These are phyloP conservation scores for Agrotis clavis DNA, from an alignment of 2,888 invertebrate species.

Conservation along the genomic window DNA sequence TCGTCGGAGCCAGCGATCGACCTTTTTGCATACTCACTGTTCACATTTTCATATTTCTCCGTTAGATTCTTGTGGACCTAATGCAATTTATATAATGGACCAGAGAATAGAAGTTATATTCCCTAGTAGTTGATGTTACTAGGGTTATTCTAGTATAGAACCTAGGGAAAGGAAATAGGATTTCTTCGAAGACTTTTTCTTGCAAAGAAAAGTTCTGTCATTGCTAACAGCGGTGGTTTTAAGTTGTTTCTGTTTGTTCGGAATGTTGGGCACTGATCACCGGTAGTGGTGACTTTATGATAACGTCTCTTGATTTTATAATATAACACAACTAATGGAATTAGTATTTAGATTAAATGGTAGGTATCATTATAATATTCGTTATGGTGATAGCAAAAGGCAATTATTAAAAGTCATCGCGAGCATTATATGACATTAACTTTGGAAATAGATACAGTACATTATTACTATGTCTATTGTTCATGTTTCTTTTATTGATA, in stretches of 20 bases:
- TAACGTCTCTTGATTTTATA: too few relatives aligned
- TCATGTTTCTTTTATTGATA: too few relatives aligned
- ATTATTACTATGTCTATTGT: too few relatives aligned
- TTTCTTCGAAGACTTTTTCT: not conserved
- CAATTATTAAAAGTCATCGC: too few relatives aligned
- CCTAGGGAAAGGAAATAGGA: not conserved
- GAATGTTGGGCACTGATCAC: not conserved
- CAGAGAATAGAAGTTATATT: slow-evolving; percentile 40
- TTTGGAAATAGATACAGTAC: too few relatives aligned
- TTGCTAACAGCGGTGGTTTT: not conserved
- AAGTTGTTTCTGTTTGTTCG: slow-evolving; percentile 1
- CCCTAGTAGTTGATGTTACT: slow-evolving; percentile 6
- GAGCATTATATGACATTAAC: too few relatives aligned
- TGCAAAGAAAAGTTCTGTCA: slow-evolving; percentile 8
- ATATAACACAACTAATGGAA: too few relatives aligned
- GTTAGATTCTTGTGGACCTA: slow-evolving; percentile 54
- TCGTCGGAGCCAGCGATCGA: slow-evolving; percentile 56
- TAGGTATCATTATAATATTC: not conserved
- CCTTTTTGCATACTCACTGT: slow-evolving; percentile 61
- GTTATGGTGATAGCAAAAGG: too few relatives aligned
- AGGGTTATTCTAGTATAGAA: slow-evolving; percentile 9
- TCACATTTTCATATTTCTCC: slow-evolving; percentile 62
- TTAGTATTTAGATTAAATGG: not conserved
- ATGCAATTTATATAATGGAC: slow-evolving; percentile 61
- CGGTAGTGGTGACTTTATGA: not conserved